phyloP scores from a whole-genome alignment of 1,140 invertebrate genomes.

The Heliconius himera region DNA sequence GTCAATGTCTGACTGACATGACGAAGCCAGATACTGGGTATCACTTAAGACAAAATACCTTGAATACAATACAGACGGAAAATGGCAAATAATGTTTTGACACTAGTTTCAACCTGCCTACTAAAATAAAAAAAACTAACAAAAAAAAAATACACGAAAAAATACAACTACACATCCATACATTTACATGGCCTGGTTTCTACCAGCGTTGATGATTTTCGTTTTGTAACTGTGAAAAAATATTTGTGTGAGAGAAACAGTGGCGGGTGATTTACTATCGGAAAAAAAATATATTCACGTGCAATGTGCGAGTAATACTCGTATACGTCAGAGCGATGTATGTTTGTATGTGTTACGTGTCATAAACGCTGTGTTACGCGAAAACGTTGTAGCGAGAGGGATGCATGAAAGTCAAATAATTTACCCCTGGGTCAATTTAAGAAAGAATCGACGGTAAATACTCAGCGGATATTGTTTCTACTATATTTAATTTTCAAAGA shows the following conservation, averaged over 20 bases:
- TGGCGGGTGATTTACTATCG: constrained; percentile 23
- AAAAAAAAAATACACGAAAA: not conserved
- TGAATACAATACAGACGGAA: too few relatives aligned
- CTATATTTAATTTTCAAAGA: too few relatives aligned
- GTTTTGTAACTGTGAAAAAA: constrained; percentile 26
- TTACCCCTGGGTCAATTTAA: too few relatives aligned
- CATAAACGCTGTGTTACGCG: not conserved
- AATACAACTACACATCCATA: not conserved
- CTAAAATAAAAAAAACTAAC: too few relatives aligned
- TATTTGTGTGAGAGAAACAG: constrained; percentile 27
- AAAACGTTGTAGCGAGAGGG: not conserved
- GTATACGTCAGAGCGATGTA: not conserved
- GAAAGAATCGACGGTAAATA: too few relatives aligned
- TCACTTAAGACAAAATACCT: too few relatives aligned
- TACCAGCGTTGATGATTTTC: constrained; percentile 10
- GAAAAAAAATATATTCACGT: constrained; percentile 13
- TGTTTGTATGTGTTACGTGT: not conserved
- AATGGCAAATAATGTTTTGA: too few relatives aligned
- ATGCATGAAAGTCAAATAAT: too few relatives aligned
- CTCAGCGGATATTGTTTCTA: too few relatives aligned
- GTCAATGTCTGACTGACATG: too few relatives aligned
- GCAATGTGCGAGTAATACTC: constrained; percentile 8
- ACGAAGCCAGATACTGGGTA: too few relatives aligned
- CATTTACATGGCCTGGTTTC: not conserved
- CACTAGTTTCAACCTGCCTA: too few relatives aligned